phyloP scores from a whole-genome alignment of 2,888 invertebrate species.

The Lymantria monacha region DNA sequence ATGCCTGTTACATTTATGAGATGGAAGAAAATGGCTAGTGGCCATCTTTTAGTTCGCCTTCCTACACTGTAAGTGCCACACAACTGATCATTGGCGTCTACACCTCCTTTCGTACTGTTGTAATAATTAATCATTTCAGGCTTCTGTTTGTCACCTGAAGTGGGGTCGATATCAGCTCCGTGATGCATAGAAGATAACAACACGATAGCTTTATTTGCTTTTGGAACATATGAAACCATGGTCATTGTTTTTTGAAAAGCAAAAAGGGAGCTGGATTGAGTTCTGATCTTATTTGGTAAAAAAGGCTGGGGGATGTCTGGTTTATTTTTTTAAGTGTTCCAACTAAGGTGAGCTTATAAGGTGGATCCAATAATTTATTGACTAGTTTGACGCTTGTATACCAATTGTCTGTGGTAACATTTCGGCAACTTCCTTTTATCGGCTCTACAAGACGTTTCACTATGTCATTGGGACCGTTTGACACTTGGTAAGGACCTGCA shows the following conservation, averaged over 20 bases:
- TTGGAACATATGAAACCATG: slow-evolving; percentile 9
- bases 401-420: slow-evolving; percentile 15
- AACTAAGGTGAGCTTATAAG: slow-evolving; percentile 12
- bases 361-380: slow-evolving; percentile 3
- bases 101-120: slow-evolving; percentile 8
- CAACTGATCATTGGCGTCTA: slow-evolving; percentile 1
- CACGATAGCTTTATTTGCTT: slow-evolving; percentile 8
- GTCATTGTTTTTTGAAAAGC: slow-evolving; percentile 9
- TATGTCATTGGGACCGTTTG: neutral
- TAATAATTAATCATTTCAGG: slow-evolving; percentile 4
- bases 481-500: slow-evolving; percentile 5
- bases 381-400: slow-evolving; percentile 9
- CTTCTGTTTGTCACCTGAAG: neutral
- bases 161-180: slow-evolving; percentile 3
- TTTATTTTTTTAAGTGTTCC: slow-evolving; percentile 15
- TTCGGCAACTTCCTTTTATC: slow-evolving; percentile 5
- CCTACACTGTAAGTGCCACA: slow-evolving; percentile 4
- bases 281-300: slow-evolving; percentile 6
- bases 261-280: neutral
- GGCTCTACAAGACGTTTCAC: neutral
- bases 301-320: slow-evolving; percentile 9
- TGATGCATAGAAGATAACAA: slow-evolving; percentile 14
- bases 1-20: neutral
- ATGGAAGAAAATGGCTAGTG: neutral
- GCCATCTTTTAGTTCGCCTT: neutral